Conservation (phyloP, 2,888 invertebrate species). For the Limnephilus auricula region DNA sequence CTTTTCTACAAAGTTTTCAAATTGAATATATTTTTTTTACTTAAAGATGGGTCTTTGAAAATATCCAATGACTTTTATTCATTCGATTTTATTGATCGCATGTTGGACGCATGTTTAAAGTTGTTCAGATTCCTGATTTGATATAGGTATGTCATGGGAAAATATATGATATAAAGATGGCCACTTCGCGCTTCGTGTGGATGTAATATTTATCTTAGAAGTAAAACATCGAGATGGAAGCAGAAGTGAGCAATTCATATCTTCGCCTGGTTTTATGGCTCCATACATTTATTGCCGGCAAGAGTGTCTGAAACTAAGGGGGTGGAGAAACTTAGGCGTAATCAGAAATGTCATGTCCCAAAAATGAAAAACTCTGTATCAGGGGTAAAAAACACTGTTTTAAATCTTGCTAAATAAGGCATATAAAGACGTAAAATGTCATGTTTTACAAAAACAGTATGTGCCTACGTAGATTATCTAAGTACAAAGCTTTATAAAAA, state of each 20-base stretch:
- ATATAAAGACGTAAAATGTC: too few relatives aligned
- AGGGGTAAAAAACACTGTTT: too few relatives aligned
- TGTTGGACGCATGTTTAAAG: not conserved
- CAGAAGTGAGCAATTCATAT: not conserved
- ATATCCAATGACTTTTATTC: not conserved
- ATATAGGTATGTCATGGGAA: not conserved
- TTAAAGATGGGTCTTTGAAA: not conserved
- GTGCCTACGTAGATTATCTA: too few relatives aligned
- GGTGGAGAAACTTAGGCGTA: not conserved
- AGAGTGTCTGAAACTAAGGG: not conserved
- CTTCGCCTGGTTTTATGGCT: not conserved
- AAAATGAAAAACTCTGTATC: too few relatives aligned
- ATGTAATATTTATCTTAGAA: not conserved
- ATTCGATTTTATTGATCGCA: not conserved
- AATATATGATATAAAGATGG: not conserved
- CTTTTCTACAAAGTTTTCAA: not conserved
- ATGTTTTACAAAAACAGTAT: too few relatives aligned
- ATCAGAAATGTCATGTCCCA: not conserved
- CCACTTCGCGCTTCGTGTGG: not conserved
- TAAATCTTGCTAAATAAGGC: too few relatives aligned
- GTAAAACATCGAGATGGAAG: not conserved
- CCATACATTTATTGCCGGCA: not conserved
- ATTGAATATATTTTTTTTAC: not conserved
- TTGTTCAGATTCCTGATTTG: not conserved
- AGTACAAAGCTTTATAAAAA: too few relatives aligned